These are phyloP conservation scores for Argyrosomus regius DNA, from an alignment of 2,797 vertebrate species.

Conservation along the genomic window DNA sequence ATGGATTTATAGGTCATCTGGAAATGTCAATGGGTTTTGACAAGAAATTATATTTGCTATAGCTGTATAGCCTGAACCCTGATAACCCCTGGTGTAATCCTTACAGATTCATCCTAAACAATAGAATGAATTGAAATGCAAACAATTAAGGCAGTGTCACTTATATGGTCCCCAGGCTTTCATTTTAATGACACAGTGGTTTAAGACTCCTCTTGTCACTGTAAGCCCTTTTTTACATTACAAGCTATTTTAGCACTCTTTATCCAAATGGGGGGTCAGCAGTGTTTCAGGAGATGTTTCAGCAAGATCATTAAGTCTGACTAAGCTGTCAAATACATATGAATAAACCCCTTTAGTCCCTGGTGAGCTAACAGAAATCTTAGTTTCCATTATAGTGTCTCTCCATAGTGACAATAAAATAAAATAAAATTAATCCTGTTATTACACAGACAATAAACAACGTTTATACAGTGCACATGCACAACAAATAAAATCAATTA, in stretches of 20 bases:
- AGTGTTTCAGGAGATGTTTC: conserved; percentile 29
- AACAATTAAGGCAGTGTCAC: conserved; percentile 61
- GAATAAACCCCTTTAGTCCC: conserved; percentile 24
- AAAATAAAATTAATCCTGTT: not conserved
- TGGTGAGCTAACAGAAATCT: conserved; percentile 14
- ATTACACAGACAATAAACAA: not conserved
- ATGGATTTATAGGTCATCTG: conserved; percentile 46
- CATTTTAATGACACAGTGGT: conserved; percentile 68
- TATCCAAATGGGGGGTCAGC: conserved; percentile 26
- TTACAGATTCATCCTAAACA: conserved; percentile 62
- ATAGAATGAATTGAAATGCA: conserved; percentile 72
- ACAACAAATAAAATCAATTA: not conserved
- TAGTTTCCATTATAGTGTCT: conserved; percentile 6
- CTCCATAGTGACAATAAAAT: not conserved
- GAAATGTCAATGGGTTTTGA: conserved; percentile 34
- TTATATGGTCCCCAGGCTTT: conserved; percentile 59
- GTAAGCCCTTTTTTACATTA: conserved; percentile 54
- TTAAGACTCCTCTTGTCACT: conserved; percentile 66
- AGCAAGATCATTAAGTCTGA: conserved; percentile 28
- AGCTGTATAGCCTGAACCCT: conserved; percentile 42
- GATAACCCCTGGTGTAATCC: conserved; percentile 49
- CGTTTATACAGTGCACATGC: not conserved
- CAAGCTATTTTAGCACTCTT: conserved; percentile 37
- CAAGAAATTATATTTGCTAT: conserved; percentile 51
- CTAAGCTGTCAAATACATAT: conserved; percentile 45